Percentiles rank a stretch among this genome's conserved stretches.
These are phyloP conservation scores for Sphenodon punctatus DNA, from an alignment of 2,797 vertebrate genomes.

Conservation along the genomic window DNA sequence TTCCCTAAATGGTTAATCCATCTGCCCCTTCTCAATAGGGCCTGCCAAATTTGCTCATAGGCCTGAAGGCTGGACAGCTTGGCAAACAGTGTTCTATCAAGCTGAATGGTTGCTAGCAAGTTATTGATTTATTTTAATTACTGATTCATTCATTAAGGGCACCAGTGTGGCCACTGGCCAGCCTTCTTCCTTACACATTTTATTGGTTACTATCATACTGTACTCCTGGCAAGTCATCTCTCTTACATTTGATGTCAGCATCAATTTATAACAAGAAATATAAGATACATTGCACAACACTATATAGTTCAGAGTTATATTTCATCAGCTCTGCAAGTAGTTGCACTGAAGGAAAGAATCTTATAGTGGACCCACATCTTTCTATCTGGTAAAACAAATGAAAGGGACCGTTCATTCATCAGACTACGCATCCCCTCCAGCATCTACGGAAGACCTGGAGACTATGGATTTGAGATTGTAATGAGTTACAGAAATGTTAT, in stretches of 20 bases:
- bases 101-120: not conserved
- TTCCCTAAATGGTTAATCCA: not conserved
- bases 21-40: not conserved
- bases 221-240: not conserved
- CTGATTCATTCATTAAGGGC: slow-evolving; percentile 7
- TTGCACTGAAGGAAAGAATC: not conserved
- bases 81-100: not conserved
- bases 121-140: slow-evolving; percentile 5
- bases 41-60: not conserved
- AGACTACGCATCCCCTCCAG: not conserved
- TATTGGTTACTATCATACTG: accelerated
- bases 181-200: not conserved
- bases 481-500: not conserved
- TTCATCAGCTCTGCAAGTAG: not conserved
- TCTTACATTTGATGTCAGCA: not conserved
- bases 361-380: accelerated
- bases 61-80: not conserved
- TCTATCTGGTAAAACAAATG: accelerated
- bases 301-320: not conserved
- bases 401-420: not conserved
- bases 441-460: not conserved
- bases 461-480: accelerated
- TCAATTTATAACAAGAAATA: not conserved
- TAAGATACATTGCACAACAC: not conserved
- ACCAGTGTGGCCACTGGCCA: not conserved